Conservation (phyloP, 1,140 invertebrate genomes). For the Lutraria rhynchaena region DNA sequence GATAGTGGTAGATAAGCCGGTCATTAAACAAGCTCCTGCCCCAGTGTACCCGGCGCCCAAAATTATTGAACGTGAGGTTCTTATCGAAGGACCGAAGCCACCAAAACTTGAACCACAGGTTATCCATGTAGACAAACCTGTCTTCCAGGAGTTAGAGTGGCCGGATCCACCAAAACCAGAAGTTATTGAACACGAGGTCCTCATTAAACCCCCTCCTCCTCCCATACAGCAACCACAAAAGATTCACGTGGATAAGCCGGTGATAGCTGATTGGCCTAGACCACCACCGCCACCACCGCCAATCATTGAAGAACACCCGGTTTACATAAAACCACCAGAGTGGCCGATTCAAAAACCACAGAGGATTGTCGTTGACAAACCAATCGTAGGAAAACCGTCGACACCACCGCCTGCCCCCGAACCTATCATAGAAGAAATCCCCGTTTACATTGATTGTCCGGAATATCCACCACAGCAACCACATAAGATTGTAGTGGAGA, state of each 20-base stretch:
- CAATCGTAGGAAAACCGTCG: neutral
- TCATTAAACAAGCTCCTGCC: neutral
- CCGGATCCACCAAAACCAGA: constrained; percentile 35
- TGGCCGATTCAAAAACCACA: constrained; percentile 33
- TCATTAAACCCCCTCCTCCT: constrained; percentile 32
- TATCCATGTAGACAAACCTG: constrained; percentile 48
- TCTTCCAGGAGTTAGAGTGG: constrained; percentile 42
- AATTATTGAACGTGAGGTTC: constrained; percentile 34
- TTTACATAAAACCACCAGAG: constrained; percentile 20
- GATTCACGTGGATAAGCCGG: constrained; percentile 45
- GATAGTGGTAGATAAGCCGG: constrained; percentile 39
- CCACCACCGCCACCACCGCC: constrained; percentile 35
- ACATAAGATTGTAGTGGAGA: constrained; percentile 39
- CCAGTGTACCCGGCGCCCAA: constrained; percentile 17
- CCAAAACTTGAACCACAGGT: constrained; percentile 29
- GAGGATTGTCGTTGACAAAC: constrained; percentile 44
- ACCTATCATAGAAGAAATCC: constrained; percentile 15
- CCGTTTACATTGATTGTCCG: constrained; percentile 23
- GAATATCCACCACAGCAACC: constrained; percentile 45
- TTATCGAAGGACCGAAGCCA: constrained; percentile 15
- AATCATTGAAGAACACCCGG: constrained; percentile 13
- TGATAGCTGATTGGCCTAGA: constrained; percentile 16
- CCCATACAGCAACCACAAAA: constrained; percentile 30
- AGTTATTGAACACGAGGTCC: constrained; percentile 25
- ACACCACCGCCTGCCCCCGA: constrained; percentile 21